Evolutionary conservation across 2,113 vertebrate species (phyloP).

Genomic region (Urocolius indicus): DNA sequence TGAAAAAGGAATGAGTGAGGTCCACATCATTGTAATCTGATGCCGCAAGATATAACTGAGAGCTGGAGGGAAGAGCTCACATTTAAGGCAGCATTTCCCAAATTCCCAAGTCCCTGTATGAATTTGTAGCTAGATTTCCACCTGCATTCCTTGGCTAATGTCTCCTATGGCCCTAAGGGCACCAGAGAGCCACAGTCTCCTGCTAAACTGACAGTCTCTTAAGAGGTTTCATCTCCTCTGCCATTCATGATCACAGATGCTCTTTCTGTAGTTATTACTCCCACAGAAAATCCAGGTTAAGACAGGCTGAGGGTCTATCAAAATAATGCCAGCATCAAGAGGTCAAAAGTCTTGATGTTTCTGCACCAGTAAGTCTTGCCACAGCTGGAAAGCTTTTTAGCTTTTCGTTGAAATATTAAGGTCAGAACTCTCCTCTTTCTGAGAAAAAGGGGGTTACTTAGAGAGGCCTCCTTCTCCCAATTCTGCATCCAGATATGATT

Average conservation of each 20-base stretch:
- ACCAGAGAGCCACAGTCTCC: not conserved
- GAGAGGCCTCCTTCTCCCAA: not conserved
- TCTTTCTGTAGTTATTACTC: conserved; percentile 4
- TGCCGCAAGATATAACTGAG: not conserved
- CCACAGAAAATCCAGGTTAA: not conserved
- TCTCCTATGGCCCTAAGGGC: not conserved
- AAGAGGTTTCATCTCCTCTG: not conserved
- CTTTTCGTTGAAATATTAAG: not conserved
- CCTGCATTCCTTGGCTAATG: not conserved
- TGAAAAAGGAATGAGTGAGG: not conserved
- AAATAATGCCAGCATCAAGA: not conserved
- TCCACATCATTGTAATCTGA: not conserved
- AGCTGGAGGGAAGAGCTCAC: not conserved
- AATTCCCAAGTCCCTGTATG: not conserved
- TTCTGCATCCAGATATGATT: not conserved
- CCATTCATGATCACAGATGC: not conserved
- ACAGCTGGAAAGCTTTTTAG: not conserved
- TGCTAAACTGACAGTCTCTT: not conserved
- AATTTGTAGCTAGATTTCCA: not conserved
- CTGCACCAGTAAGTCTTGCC: not conserved
- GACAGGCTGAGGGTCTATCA: not conserved
- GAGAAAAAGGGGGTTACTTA: fast-evolving
- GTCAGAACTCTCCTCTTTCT: not conserved
- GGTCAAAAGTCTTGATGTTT: not conserved
- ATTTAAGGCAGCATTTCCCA: not conserved